Evolutionary conservation across 1,140 invertebrate species (phyloP).

Genomic region (Drosophila lacteicornis): DNA sequence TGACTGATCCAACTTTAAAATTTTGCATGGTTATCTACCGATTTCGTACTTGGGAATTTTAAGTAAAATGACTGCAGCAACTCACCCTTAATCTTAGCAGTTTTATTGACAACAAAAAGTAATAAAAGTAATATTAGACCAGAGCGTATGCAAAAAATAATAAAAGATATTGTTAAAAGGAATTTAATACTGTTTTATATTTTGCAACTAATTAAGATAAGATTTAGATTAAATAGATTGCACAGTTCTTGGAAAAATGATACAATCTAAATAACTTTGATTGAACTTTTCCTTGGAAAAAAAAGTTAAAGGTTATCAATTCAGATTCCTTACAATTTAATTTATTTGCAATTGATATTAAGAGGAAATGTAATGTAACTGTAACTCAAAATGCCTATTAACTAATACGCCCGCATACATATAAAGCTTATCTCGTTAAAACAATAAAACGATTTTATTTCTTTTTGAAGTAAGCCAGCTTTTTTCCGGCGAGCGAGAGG

Average conservation of each 20-base stretch:
- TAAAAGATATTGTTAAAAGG: no score
- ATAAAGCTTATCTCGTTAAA: constrained; percentile 20
- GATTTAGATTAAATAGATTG: not conserved
- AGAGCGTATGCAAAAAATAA: no score
- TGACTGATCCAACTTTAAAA: not conserved
- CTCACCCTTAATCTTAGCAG: not conserved
- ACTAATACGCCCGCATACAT: constrained; percentile 6
- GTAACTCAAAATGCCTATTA: not conserved
- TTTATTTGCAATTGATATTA: not conserved
- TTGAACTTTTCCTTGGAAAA: not conserved
- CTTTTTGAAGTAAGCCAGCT: constrained; percentile 4
- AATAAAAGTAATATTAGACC: not conserved
- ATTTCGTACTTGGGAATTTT: no score
- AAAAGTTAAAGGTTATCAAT: not conserved
- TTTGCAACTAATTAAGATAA: not conserved
- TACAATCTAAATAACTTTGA: not conserved
- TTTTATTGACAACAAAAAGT: not conserved
- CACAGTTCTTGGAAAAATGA: not conserved
- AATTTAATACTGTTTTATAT: no score
- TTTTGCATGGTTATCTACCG: not conserved
- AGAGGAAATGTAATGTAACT: no score
- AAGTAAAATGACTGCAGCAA: no score
- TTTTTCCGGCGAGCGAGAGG: constrained; percentile 14
- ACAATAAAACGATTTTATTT: constrained; percentile 17
- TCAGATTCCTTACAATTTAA: not conserved